Base-by-base conservation (phyloP, 2,797 vertebrate genomes). In the Melopsittacus undulatus region DNA sequence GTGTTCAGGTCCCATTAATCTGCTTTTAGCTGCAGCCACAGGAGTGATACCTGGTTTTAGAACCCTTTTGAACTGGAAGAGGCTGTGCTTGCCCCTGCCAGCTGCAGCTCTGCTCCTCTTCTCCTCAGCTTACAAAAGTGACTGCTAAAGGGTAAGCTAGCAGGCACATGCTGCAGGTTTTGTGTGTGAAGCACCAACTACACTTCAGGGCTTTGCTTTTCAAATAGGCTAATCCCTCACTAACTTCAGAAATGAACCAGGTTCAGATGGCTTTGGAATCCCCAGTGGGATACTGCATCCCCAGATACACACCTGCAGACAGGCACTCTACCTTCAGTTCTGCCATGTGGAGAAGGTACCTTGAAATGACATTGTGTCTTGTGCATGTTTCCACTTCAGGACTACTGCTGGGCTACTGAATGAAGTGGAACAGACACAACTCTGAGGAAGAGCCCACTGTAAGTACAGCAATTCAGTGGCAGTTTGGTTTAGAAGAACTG, bases 331-430 rank as follows among this genome's bases (percentile, higher is more conserved):
- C 2, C 0, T 62, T 38, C 70, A 75, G 30, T 42, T 45, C 83
- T 64, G 52, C 66, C 34, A 9, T 1, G 2, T 42, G 56, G 27
- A 51, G 62, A 62, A 56, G 42, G 68, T 49, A 45, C 36, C 42
- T 75, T 1, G 1, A 48, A 59, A 77, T 45, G 4, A 30, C 0
- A 0, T 27, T 14, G 30, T 8, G 34, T n/a, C 59, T 36, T 32
- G 62, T 9, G 26, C 51, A 36, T 0, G 0, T 45, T 89, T 78
- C 82, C 1, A 3, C 34, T 6, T 15, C 40, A 34, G 42, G 30
- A 56, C 46, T 22, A 11, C 24, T 0, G 2, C 63, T 75, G 73
- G 67, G 49, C 38, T 61, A 32, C 45, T 9, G 29, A 54, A 46
- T 22, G 32, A 5, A 29, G 46, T 49, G 77, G 43, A 64, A 92